A percentile compares a stretch with the other conserved stretches of the same genome.
phyloP scores from a whole-genome alignment of 2,113 vertebrate genomes.

The Drymodes brunneopygia region DNA sequence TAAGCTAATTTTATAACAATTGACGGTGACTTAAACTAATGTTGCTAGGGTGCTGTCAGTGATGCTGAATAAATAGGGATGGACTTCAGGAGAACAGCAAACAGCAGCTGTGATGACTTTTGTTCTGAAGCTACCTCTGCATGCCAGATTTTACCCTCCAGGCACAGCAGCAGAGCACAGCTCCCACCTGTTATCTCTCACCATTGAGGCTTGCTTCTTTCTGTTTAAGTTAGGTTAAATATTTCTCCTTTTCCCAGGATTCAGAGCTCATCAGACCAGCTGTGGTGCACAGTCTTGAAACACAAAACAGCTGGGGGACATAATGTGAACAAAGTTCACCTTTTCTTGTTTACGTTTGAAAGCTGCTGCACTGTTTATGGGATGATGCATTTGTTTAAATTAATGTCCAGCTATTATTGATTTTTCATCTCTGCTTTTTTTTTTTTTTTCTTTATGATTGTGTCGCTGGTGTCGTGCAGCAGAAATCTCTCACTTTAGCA shows the following conservation, averaged over 20 bases:
- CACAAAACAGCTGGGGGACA: slow-evolving; percentile 76
- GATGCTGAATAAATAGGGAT: slow-evolving; percentile 69
- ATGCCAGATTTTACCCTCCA: slow-evolving; percentile 67
- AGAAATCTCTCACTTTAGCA: slow-evolving; percentile 12
- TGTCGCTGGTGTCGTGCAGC: slow-evolving; percentile 33
- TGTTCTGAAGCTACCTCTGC: slow-evolving; percentile 58
- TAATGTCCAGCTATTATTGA: slow-evolving; percentile 67
- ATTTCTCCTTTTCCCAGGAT: slow-evolving; percentile 70
- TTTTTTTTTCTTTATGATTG: background rate
- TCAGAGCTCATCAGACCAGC: slow-evolving; percentile 68
- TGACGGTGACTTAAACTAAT: slow-evolving; percentile 7
- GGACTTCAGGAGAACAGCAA: slow-evolving; percentile 51
- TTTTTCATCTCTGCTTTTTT: slow-evolving; percentile 13
- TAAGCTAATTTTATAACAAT: slow-evolving; percentile 33
- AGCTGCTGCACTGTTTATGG: slow-evolving; percentile 72
- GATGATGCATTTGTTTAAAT: slow-evolving; percentile 75
- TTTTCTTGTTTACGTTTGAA: slow-evolving; percentile 74
- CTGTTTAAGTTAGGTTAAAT: slow-evolving; percentile 66
- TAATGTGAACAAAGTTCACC: slow-evolving; percentile 73
- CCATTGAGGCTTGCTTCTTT: slow-evolving; percentile 45
- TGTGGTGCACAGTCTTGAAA: slow-evolving; percentile 66
- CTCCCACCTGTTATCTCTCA: slow-evolving; percentile 71
- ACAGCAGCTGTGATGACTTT: slow-evolving; percentile 56
- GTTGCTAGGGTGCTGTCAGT: slow-evolving; percentile 55
- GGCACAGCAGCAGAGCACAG: slow-evolving; percentile 48